Conservation (phyloP, 2,113 vertebrate species). For the Dermatemys mawii region DNA sequence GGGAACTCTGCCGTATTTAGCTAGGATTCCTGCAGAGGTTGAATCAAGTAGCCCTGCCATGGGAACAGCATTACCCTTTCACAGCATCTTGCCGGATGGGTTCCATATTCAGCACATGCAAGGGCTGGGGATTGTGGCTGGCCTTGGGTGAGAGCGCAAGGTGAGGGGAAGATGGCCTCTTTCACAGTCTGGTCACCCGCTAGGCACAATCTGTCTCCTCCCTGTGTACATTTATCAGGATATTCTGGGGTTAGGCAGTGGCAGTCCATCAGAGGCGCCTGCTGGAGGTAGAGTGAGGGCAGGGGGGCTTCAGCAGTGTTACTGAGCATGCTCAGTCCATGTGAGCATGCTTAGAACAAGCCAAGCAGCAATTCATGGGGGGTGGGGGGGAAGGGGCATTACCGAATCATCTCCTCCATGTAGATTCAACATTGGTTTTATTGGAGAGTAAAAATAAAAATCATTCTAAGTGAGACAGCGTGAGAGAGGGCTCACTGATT, state of each 20-base stretch:
- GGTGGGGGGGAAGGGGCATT: too few relatives aligned
- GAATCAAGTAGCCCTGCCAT: rapidly evolving
- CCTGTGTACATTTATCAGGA: neutral
- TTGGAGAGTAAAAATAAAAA: neutral
- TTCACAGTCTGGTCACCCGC: neutral
- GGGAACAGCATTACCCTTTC: neutral
- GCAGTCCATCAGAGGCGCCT: neutral
- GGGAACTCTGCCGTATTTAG: rapidly evolving
- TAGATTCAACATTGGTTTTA: neutral
- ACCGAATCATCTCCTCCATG: neutral
- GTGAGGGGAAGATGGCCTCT: neutral
- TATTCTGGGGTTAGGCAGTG: neutral
- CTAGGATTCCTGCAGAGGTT: neutral
- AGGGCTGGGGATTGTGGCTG: neutral
- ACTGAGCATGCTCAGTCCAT: neutral
- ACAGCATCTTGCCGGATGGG: neutral
- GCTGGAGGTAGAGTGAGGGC: neutral
- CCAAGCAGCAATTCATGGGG: too few relatives aligned
- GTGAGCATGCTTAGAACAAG: neutral
- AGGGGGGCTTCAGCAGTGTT: neutral
- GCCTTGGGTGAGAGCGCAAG: neutral
- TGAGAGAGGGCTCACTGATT: neutral
- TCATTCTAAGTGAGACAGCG: neutral
- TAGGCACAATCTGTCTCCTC: neutral
- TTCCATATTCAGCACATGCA: neutral